These are phyloP conservation scores for Perognathus longimembris DNA, from an alignment of 2,113 vertebrate species.

Conservation along the genomic window DNA sequence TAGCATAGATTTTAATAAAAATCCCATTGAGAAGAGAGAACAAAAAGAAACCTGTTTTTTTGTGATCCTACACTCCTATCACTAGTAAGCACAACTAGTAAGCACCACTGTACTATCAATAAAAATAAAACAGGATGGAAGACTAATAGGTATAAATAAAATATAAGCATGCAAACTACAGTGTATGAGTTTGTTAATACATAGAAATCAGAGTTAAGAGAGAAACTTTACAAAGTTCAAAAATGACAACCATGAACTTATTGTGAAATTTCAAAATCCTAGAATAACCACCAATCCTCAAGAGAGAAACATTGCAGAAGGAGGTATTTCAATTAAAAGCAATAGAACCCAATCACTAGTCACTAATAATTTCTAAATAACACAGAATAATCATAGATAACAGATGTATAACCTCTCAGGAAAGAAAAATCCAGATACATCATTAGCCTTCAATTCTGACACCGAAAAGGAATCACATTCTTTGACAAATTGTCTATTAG, in stretches of 20 bases:
- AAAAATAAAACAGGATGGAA: background rate
- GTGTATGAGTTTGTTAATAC: background rate
- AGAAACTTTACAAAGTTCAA: background rate
- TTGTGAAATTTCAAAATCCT: constrained; percentile 22
- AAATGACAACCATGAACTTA: constrained; percentile 29
- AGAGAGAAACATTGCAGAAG: background rate
- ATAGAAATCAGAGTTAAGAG: background rate
- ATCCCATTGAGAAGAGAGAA: background rate
- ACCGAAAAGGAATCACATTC: constrained; percentile 1
- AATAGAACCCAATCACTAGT: constrained; percentile 15
- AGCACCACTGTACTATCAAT: background rate
- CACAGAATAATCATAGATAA: background rate
- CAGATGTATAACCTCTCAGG: background rate
- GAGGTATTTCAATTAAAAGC: constrained; percentile 14
- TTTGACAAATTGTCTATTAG: constrained; percentile 25
- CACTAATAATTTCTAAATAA: constrained; percentile 24
- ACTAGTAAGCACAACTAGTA: constrained; percentile 10
- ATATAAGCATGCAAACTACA: background rate
- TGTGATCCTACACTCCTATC: background rate
- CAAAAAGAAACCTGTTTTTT: background rate
- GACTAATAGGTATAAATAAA: background rate
- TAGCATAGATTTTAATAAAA: constrained; percentile 23
- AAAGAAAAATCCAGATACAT: background rate
- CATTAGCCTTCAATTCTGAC: background rate
- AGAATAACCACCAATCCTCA: background rate